Conservation (phyloP, 2,888 invertebrate species). For the Priocnemis perturbator region DNA sequence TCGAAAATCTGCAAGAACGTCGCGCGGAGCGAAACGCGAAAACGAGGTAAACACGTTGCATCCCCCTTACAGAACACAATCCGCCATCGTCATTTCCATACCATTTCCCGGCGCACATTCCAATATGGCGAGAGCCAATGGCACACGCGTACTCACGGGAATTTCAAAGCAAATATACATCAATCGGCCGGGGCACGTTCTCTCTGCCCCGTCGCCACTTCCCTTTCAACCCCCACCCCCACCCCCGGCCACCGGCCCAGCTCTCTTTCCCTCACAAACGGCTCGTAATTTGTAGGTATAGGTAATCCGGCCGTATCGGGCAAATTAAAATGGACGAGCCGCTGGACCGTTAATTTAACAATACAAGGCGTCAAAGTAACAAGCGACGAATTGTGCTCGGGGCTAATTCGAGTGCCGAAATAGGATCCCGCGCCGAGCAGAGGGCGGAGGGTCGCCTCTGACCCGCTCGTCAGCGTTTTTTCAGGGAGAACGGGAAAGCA, state of each 20-base stretch:
- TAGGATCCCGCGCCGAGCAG: neutral
- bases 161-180: conserved; percentile 8
- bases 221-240: no score
- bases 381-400: conserved; percentile 50
- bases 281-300: conserved; percentile 52
- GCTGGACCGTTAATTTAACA: conserved; percentile 58
- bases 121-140: no score
- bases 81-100: no score
- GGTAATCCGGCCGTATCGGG: conserved; percentile 53
- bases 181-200: neutral
- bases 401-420: conserved; percentile 20
- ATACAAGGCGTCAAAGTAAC: conserved; percentile 53
- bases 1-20: no score
- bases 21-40: no score
- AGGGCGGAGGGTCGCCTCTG: neutral
- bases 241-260: no score
- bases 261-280: no score
- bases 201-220: no score
- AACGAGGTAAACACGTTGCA: no score
- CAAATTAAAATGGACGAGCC: conserved; percentile 61
- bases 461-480: no score
- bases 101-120: no score
- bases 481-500: neutral
- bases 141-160: neutral
- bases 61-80: no score